Conservation (phyloP, 2,888 invertebrate genomes). For the Archips xylosteana region DNA sequence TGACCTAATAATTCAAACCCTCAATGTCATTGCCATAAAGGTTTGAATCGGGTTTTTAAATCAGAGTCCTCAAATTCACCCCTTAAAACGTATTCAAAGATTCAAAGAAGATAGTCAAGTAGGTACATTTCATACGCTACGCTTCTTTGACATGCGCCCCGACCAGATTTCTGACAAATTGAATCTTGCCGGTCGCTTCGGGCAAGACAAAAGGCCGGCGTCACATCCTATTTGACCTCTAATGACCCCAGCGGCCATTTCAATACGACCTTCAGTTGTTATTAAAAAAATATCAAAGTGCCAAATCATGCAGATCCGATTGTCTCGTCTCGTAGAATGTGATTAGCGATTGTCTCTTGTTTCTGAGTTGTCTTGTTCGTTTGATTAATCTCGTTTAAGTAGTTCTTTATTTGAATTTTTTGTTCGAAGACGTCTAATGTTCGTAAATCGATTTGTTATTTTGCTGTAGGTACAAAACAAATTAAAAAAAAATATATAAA, state of each 20-base stretch:
- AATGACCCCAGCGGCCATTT: conserved; percentile 51
- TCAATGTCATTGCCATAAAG: no score
- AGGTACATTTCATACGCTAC: neutral
- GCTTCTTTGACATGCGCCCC: conserved; percentile 50
- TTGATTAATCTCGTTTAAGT: conserved; percentile 1
- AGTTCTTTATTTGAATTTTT: neutral
- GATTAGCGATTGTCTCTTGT: conserved; percentile 25
- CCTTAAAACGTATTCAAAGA: no score
- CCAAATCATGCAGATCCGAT: conserved; percentile 24
- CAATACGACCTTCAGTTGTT: conserved; percentile 23
- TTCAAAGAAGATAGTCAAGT: no score
- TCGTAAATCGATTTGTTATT: neutral
- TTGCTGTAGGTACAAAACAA: no score
- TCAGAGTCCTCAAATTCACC: no score
- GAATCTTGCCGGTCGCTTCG: conserved; percentile 75
- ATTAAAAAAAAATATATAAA: no score
- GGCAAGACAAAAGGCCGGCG: conserved; percentile 78
- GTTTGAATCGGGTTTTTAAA: no score
- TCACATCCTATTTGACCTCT: conserved; percentile 80
- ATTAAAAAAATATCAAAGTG: conserved; percentile 30
- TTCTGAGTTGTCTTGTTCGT: conserved; percentile 1
- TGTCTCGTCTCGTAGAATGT: conserved; percentile 9
- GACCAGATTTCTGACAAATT: conserved; percentile 76
- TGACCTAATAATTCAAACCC: no score
- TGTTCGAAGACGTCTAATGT: neutral